A percentile compares a stretch with the other conserved stretches of the same genome.
phyloP scores from a whole-genome alignment of 2,113 vertebrate species.

The Brachirus orientalis region DNA sequence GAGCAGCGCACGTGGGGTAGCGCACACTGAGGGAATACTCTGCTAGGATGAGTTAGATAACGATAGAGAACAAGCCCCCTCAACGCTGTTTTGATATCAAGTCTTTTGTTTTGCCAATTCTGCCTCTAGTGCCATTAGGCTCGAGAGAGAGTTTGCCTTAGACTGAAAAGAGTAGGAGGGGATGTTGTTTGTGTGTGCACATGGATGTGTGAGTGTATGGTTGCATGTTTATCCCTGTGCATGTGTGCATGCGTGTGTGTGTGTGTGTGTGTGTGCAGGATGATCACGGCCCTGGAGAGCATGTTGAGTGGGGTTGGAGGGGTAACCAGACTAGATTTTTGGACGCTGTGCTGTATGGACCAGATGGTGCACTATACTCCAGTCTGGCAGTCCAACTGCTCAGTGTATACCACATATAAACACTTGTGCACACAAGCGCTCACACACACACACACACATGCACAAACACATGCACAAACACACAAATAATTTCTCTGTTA shows the following conservation, averaged over 20 bases:
- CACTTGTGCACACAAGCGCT: conserved; percentile 66
- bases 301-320: conserved; percentile 80
- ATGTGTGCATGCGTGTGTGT: conserved; percentile 31
- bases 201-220: conserved; percentile 29
- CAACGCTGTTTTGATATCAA: conserved; percentile 68
- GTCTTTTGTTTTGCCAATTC: conserved; percentile 73
- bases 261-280: conserved; percentile 48
- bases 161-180: conserved; percentile 61
- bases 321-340: conserved; percentile 80
- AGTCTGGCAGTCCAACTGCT: conserved; percentile 83
- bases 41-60: conserved; percentile 58
- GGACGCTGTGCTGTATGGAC: conserved; percentile 73
- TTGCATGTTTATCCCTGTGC: conserved; percentile 32
- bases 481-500: conserved; percentile 59
- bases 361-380: conserved; percentile 82
- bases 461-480: conserved; percentile 37
- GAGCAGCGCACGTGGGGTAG: conserved; percentile 61
- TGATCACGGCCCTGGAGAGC: conserved; percentile 77
- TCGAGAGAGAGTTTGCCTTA: conserved; percentile 66
- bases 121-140: conserved; percentile 67
- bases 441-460: conserved; percentile 8
- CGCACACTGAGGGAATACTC: conserved; percentile 58
- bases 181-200: conserved; percentile 59
- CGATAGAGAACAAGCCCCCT: conserved; percentile 55
- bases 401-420: conserved; percentile 74